Percentiles rank a stretch among this genome's conserved stretches.
Conservation (phyloP, 2,888 invertebrate species). For the Rhingia rostrata region DNA sequence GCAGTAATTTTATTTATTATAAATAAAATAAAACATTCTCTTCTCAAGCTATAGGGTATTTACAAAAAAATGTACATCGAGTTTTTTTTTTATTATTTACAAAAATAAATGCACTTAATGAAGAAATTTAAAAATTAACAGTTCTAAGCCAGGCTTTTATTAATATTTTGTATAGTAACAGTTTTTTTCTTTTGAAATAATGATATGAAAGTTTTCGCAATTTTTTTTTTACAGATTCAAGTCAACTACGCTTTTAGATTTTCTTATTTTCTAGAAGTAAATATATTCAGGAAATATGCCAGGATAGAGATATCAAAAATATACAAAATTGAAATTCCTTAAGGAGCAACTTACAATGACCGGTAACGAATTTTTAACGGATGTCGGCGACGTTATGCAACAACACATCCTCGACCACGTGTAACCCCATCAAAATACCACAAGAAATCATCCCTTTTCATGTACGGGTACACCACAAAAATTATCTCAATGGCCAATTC, state of each 20-base stretch:
- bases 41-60: slow-evolving; percentile 41
- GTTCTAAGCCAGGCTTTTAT: slow-evolving; percentile 49
- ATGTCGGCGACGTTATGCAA: slow-evolving; percentile 9
- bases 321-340: neutral
- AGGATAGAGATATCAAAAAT: neutral
- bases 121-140: slow-evolving; percentile 25
- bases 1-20: slow-evolving; percentile 45
- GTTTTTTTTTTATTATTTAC: slow-evolving; percentile 39
- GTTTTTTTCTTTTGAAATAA: slow-evolving; percentile 32
- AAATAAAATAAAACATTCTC: slow-evolving; percentile 20
- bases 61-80: slow-evolving; percentile 62
- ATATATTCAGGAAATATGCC: neutral
- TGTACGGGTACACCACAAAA: neutral
- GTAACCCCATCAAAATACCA: slow-evolving; percentile 43
- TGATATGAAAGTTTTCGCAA: slow-evolving; percentile 53
- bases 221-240: neutral
- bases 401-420: slow-evolving; percentile 22
- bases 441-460: slow-evolving; percentile 33
- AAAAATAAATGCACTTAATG: slow-evolving; percentile 49
- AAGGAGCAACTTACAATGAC: slow-evolving; percentile 4
- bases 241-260: neutral
- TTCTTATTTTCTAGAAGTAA: neutral
- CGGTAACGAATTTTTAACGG: slow-evolving; percentile 29
- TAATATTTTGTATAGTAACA: slow-evolving; percentile 16
- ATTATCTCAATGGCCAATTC: slow-evolving; percentile 38